Base-by-base conservation (phyloP, 2,113 vertebrate species). In the Neolamprologus sp. region DNA sequence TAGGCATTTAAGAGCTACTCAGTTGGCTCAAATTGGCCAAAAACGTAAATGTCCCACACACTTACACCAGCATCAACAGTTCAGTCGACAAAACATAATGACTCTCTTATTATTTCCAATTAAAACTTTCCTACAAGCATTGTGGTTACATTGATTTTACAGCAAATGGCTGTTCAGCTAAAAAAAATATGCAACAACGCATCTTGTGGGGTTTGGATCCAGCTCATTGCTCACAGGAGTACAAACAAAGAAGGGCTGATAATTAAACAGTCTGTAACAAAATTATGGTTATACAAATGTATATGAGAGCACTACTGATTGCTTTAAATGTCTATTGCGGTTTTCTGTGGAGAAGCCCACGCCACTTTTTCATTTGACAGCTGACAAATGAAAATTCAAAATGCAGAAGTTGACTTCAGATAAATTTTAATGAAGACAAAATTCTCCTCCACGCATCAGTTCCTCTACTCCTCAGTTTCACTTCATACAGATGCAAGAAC, bases 61-160 rank as follows among this genome's bases (percentile, higher is more conserved):
- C 35, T 42, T 71, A 23, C 12, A 71, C 65, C 60, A 37, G 60
- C 35, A 42, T 42, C 35, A 68, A 40, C n/a, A 68, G 35, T 40
- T 42, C 86, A 87, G 91, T 89, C 35, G 73, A 93, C 91, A 92
- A 57, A 91, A 92, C 91, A 84, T 63, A 85, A 93, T 88, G 91
- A 95, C 94, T 93, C 85, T 45, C 40, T 89, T 91, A 95, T 94
- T 84, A 94, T 91, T 94, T 91, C 87, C 92, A 95, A 95, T 96
- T 96, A 96, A 96, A 95, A 92, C 82, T 78, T 82, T 88, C 91
- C 89, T 93, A 92, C 94, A 87, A 85, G 90, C 90, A 40, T 57
- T 89, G 88, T 6, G 84, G 90, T 79, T 81, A 23, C 87, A 91
- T 91, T 12, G 86, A 94, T 95, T 92, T 83, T 85, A 63, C 90